A percentile compares a stretch with the other conserved stretches of the same genome.
Evolutionary conservation across 92 coral and sea anemone genomes (phyloP).

Genomic region (Ricordea florida): DNA sequence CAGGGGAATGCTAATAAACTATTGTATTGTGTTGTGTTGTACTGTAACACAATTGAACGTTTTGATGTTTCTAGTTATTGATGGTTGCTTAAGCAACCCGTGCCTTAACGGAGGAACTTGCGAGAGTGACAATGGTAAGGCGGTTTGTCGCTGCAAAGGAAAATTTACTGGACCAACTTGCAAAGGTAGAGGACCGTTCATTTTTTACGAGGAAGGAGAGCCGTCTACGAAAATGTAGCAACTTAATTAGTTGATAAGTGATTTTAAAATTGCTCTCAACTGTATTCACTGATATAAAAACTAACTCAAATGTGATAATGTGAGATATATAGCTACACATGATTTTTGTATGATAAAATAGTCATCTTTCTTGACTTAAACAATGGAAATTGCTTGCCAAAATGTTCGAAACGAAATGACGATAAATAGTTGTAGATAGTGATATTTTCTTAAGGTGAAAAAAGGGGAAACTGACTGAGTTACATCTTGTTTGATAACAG

Average conservation of each 20-base stretch:
- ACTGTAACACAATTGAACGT: slow-evolving; percentile 6
- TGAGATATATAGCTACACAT: too few relatives aligned
- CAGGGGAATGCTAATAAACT: too few relatives aligned
- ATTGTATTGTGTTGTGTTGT: neutral
- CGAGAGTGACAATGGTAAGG: slow-evolving; percentile 79
- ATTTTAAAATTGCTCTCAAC: too few relatives aligned
- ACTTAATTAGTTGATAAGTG: too few relatives aligned
- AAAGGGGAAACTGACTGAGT: too few relatives aligned
- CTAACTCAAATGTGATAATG: too few relatives aligned
- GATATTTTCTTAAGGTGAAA: too few relatives aligned
- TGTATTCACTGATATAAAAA: too few relatives aligned
- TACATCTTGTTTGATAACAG: slow-evolving; percentile 18
- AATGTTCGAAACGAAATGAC: too few relatives aligned
- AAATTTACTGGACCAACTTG: slow-evolving; percentile 82
- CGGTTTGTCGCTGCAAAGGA: slow-evolving; percentile 89
- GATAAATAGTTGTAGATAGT: too few relatives aligned
- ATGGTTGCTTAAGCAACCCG: slow-evolving; percentile 77
- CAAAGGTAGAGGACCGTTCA: slow-evolving; percentile 56
- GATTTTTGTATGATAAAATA: neutral
- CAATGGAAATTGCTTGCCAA: neutral
- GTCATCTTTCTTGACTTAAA: neutral
- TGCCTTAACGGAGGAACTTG: slow-evolving; percentile 92
- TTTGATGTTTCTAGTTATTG: slow-evolving; percentile 81
- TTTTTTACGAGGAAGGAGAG: neutral
- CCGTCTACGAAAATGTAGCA: too few relatives aligned